Base-by-base conservation (phyloP, 2,888 invertebrate species). In the Lobophora halterata region DNA sequence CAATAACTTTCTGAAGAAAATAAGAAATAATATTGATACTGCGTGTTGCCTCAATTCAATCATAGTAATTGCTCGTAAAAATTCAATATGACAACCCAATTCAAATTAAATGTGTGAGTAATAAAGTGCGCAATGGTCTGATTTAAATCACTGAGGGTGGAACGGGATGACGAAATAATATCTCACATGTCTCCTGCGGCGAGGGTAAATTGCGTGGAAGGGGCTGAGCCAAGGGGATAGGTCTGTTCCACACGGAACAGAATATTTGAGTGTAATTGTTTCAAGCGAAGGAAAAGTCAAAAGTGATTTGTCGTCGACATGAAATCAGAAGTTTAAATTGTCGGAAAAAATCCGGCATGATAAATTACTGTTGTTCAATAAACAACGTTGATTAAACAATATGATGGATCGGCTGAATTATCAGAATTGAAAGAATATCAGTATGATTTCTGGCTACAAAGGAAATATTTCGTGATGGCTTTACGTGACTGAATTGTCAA, bases 71-170 rank as follows among this genome's bases (percentile, higher is more conserved):
- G n/a, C n/a, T n/a, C n/a, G n/a, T n/a, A n/a, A n/a, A n/a, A 23
- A 23, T 17, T 36, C 11, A 32, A 32, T 31, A 27, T 23, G 20
- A 20, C 8, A 12, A 28, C 11, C 25, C 10, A 21, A 38, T 25
- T 19, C 21, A 25, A 28, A 43, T 46, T 51, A 64, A 71, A 69
- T 57, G 63, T 59, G 64, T 55, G 53, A 59, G 65, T 71, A 72
- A 75, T 75, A 74, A 79, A 79, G 68, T 73, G 66, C 60, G 67
- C 69, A 71, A 72, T 71, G 65, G 49, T 46, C 46, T 60, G 66
- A 65, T 71, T 72, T 71, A 59, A 66, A 71, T 68, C 61, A 49
- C 53, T 33, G 58, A 62, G 71, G 71, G 73, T 60, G 52, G 52
- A 44, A 49, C 37, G 48, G 62, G 65, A 71, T 75, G 73, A 71